A percentile compares a stretch with the other conserved stretches of the same genome.
Evolutionary conservation across 2,797 vertebrate genomes (phyloP).

Genomic region (Acanthiza pusilla): DNA sequence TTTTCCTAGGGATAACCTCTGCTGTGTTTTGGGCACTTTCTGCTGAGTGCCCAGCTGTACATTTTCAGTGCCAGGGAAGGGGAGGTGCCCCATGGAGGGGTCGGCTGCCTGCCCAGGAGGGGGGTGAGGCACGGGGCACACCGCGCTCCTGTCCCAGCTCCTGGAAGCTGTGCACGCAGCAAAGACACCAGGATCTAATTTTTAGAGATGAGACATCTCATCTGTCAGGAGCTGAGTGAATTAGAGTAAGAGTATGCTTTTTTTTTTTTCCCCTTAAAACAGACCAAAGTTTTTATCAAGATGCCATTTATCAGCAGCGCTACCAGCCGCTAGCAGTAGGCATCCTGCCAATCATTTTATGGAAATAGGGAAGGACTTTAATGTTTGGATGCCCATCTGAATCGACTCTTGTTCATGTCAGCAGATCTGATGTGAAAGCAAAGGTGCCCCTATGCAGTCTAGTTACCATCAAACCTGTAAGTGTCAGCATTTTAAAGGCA

Average conservation of each 20-base stretch:
- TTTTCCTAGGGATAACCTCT: not conserved
- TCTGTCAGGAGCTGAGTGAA: constrained; percentile 27
- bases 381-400: constrained; percentile 65
- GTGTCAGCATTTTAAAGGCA: constrained; percentile 63
- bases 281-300: constrained; percentile 54
- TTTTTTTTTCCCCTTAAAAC: not conserved
- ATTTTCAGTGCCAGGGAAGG: not conserved
- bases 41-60: not conserved
- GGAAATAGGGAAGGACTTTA: constrained; percentile 63
- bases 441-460: constrained; percentile 70
- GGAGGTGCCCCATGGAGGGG: not conserved
- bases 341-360: constrained; percentile 67
- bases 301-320: constrained; percentile 31
- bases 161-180: not conserved
- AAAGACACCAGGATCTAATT: not conserved
- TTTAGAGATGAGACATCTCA: constrained; percentile 28
- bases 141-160: not conserved
- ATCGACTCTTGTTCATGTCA: constrained; percentile 69
- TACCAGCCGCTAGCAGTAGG: constrained; percentile 45
- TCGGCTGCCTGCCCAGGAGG: not conserved
- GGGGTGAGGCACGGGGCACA: not conserved
- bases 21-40: not conserved
- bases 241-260: not conserved
- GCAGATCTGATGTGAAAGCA: constrained; percentile 74
- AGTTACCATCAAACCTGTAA: constrained; percentile 53